phyloP scores from a whole-genome alignment of 2,888 invertebrate species.

The Autographa gamma region DNA sequence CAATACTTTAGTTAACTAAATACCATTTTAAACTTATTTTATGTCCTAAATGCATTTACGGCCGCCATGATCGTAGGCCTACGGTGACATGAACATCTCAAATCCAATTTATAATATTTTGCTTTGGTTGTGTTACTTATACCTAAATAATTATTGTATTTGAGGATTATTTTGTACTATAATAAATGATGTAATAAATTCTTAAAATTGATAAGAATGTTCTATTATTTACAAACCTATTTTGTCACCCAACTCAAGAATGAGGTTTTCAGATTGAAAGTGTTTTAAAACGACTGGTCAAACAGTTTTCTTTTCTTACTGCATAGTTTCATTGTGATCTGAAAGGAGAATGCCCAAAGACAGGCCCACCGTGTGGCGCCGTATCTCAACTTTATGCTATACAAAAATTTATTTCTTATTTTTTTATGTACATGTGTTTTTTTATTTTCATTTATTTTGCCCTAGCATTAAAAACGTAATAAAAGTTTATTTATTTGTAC shows the following conservation, averaged over 20 bases:
- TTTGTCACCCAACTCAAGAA: constrained; percentile 2
- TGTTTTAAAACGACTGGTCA: too few relatives aligned
- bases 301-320: too few relatives aligned
- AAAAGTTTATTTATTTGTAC: too few relatives aligned
- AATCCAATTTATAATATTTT: constrained; percentile 87
- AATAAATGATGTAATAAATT: constrained; percentile 86
- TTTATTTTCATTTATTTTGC: too few relatives aligned
- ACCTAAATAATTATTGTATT: constrained; percentile 86
- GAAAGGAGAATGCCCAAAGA: too few relatives aligned
- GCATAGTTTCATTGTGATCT: too few relatives aligned
- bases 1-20: constrained; percentile 74
- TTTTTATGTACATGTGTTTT: too few relatives aligned
- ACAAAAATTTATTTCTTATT: too few relatives aligned
- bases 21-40: constrained; percentile 70
- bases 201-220: constrained; percentile 73
- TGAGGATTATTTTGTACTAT: constrained; percentile 89
- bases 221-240: constrained; percentile 25
- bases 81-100: constrained; percentile 79
- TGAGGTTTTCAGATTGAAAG: constrained; percentile 5
- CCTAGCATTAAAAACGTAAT: too few relatives aligned
- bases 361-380: too few relatives aligned
- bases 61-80: constrained; percentile 70
- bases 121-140: constrained; percentile 89
- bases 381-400: too few relatives aligned
- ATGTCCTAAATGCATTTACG: constrained; percentile 82